Percentiles rank a stretch among this genome's conserved stretches.
These are phyloP conservation scores for Catamblyrhynchus diadema DNA, from an alignment of 2,797 vertebrate species.

Conservation along the genomic window DNA sequence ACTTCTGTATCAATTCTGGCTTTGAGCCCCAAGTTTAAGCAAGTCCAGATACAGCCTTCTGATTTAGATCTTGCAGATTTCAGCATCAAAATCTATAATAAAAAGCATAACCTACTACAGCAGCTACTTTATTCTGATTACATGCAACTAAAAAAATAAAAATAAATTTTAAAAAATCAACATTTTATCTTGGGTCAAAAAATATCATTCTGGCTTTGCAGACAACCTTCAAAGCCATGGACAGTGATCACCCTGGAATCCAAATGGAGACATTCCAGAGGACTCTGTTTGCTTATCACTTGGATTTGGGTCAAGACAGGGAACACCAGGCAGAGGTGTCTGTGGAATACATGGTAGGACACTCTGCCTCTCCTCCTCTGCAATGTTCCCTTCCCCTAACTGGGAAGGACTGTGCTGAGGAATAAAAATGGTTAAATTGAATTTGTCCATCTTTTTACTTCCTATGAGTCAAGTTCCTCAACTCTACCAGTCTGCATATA, in stretches of 20 bases:
- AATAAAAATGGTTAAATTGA: neutral
- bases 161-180: neutral
- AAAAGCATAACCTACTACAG: neutral
- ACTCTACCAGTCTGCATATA: neutral
- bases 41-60: neutral
- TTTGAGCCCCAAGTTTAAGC: neutral
- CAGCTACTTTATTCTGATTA: neutral
- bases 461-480: conserved; percentile 18
- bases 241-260: neutral
- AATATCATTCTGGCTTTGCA: neutral
- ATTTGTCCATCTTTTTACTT: conserved; percentile 18
- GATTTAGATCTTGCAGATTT: neutral
- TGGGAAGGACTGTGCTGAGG: neutral
- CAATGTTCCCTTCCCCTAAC: neutral
- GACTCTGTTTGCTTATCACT: neutral
- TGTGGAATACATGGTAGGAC: neutral
- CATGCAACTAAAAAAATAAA: neutral
- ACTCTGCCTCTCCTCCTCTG: neutral
- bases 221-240: neutral
- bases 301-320: neutral
- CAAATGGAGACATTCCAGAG: neutral
- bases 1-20: neutral
- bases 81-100: neutral
- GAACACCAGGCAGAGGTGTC: neutral
- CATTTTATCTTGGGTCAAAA: neutral